These are phyloP conservation scores for Siniperca knerii DNA, from an alignment of 2,113 vertebrate genomes.

Conservation along the genomic window DNA sequence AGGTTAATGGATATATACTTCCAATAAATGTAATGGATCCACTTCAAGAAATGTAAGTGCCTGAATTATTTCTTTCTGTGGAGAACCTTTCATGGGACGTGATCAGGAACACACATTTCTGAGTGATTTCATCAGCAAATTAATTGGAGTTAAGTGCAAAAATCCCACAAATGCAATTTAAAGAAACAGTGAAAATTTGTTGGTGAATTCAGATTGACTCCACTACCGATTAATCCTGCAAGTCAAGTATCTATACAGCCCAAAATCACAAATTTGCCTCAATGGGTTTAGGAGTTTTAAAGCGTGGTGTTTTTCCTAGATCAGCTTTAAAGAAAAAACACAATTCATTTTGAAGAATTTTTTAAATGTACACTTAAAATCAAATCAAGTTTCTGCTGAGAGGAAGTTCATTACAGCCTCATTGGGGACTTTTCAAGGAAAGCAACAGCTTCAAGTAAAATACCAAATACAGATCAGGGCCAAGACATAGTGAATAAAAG, in stretches of 20 bases:
- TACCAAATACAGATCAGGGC: not conserved
- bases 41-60: constrained; percentile 6
- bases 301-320: not conserved
- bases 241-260: not conserved
- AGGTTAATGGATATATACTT: constrained; percentile 14
- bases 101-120: not conserved
- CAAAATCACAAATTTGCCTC: not conserved
- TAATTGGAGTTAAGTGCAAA: not conserved
- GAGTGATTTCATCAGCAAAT: not conserved
- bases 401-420: not conserved
- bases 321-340: not conserved
- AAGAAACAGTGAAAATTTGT: not conserved
- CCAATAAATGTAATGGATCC: constrained; percentile 24
- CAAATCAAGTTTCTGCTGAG: not conserved
- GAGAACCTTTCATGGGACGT: not conserved
- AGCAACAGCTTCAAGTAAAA: not conserved
- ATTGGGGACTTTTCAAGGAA: not conserved
- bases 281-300: not conserved
- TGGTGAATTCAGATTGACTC: not conserved
- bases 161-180: not conserved
- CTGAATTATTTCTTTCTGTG: not conserved
- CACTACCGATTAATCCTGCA: not conserved
- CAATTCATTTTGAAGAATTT: not conserved
- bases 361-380: not conserved
- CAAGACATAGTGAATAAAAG: not conserved